Conservation (phyloP, 2,113 vertebrate species). For the Nycticorax nycticorax region DNA sequence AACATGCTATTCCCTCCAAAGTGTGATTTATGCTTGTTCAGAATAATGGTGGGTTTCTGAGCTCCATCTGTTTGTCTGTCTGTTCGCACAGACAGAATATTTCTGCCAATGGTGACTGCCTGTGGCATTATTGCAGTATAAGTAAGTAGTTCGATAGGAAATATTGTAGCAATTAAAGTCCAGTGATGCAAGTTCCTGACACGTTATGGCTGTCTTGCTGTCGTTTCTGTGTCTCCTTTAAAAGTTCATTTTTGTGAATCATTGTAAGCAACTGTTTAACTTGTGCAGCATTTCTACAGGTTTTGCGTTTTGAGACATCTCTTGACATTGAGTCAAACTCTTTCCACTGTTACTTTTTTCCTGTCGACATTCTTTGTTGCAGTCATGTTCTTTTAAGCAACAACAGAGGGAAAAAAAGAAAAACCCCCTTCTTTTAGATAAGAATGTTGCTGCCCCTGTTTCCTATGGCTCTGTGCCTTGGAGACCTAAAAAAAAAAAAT, state of each 20-base stretch:
- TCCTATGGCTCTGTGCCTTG: neutral
- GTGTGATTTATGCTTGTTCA: neutral
- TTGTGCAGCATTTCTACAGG: neutral
- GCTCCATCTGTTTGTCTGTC: constrained; percentile 32
- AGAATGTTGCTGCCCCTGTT: neutral
- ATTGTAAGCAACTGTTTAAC: neutral
- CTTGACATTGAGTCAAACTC: constrained; percentile 6
- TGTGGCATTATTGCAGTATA: neutral
- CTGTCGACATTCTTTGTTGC: neutral
- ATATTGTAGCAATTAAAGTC: constrained; percentile 21
- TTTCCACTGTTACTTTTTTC: neutral
- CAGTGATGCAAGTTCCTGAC: constrained; percentile 46
- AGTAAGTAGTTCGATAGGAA: constrained; percentile 1
- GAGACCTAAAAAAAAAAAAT: neutral
- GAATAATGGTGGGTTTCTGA: neutral
- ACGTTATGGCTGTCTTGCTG: neutral
- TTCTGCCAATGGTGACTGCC: neutral
- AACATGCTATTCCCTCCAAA: neutral
- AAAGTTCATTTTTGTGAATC: constrained; percentile 20
- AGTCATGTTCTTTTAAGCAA: neutral
- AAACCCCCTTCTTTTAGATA: neutral
- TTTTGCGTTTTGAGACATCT: neutral
- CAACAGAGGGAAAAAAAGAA: neutral
- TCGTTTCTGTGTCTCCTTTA: neutral
- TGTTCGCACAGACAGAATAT: neutral